Conservation (phyloP, 2,113 vertebrate species). For the Sinocyclocheilus grahami region DNA sequence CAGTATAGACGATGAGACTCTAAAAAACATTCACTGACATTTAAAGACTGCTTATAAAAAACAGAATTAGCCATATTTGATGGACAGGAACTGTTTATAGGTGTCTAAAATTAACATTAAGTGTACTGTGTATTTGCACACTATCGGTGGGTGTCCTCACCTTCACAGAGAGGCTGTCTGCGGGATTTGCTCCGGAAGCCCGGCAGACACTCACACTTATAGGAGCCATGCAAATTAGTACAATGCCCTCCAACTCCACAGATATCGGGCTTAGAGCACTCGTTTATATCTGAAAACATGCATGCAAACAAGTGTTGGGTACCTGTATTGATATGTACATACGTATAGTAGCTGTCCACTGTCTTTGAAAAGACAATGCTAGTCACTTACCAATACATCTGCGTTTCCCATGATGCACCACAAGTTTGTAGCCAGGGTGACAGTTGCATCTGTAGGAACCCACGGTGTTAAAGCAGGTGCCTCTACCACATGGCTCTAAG, state of each 20-base stretch:
- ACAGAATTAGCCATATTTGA: neutral
- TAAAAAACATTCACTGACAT: neutral
- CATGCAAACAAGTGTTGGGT: neutral
- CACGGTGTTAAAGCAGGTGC: constrained; percentile 81
- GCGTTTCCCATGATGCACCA: constrained; percentile 78
- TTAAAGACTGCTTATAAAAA: neutral
- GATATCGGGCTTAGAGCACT: constrained; percentile 80
- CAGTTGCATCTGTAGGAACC: constrained; percentile 86
- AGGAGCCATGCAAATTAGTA: constrained; percentile 82
- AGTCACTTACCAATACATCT: constrained; percentile 83
- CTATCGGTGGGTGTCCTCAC: constrained; percentile 59
- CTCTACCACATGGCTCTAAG: constrained; percentile 82
- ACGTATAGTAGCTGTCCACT: neutral
- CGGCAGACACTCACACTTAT: constrained; percentile 83
- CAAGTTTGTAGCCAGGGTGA: constrained; percentile 82
- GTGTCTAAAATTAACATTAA: neutral
- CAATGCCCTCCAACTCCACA: constrained; percentile 84
- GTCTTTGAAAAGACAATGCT: neutral
- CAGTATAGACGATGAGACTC: neutral
- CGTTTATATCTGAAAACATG: constrained; percentile 80
- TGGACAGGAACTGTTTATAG: neutral
- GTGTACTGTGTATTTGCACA: neutral
- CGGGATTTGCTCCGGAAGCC: constrained; percentile 82
- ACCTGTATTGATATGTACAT: neutral
- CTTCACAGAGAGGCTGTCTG: constrained; percentile 82